Evolutionary conservation across 2,797 vertebrate genomes (phyloP), one percentile per base, ranked within the genome.

Genomic region (Graptemys geographica): DNA sequence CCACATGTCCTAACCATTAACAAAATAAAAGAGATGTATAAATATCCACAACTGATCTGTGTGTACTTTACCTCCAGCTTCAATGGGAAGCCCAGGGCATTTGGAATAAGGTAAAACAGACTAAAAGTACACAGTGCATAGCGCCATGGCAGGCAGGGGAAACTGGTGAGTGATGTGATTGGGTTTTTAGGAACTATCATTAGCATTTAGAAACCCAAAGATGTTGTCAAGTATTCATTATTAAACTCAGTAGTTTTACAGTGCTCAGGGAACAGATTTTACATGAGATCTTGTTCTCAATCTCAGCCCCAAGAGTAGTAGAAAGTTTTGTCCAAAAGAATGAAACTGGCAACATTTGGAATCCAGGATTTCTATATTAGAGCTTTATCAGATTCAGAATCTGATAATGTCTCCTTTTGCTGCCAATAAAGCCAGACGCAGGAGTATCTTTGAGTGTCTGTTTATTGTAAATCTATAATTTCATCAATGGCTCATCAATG

Each of bases 371-470:
- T 94, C 7, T 82, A 95, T 93, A 95, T 95, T 84, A 93, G 89
- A 81, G 90, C 94, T 96, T 96, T 97, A 96, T 96, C 97, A 97
- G 94, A 95, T 96, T 96, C 96, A 96, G 94, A 96, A 95, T 95
- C 89, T 79, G 96, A 94, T 89, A 95, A 91, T 65, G 94, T 96
- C 92, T 96, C 94, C 86, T 96, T 95, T 91, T 95, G 59, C 59
- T 97, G 95, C 95, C 97, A 97, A 56, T 94, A 97, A 95, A 96
- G 90, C 90, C 97, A 96, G 95, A 97, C 96, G 96, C 90, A 95
- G 93, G 92, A 96, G 89, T 91, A 94, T 96, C 93, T 84, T 91
- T 59, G 82, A 84, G 90, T 96, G 93, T 95, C 97, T 97, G 92
- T 91, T 97, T 95, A 97, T 13, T 59, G 57, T 28, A 59, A 59